Conservation (phyloP, 2,888 invertebrate genomes). For the Pseudolycoriella hygida region DNA sequence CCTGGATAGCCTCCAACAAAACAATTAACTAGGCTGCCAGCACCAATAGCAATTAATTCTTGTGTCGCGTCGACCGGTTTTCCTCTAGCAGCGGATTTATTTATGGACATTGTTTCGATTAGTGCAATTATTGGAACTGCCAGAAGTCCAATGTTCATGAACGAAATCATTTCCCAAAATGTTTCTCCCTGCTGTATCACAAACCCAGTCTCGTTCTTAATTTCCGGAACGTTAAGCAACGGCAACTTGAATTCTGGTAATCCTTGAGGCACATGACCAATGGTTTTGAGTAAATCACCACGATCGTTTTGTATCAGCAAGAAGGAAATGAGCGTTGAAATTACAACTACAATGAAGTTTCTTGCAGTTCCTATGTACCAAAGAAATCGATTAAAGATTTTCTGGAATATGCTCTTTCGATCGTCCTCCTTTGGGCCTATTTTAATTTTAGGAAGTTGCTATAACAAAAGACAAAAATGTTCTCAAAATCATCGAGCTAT, state of each 20-base stretch:
- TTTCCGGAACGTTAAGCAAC: constrained; percentile 42
- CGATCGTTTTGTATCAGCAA: constrained; percentile 38
- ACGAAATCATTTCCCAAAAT: constrained; percentile 57
- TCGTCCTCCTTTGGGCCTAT: constrained; percentile 37
- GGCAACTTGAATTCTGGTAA: constrained; percentile 48
- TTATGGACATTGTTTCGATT: constrained; percentile 76
- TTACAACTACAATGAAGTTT: constrained; percentile 67
- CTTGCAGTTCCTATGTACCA: constrained; percentile 68
- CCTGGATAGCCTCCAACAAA: constrained; percentile 73
- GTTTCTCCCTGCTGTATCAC: constrained; percentile 12
- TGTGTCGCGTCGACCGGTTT: constrained; percentile 78
- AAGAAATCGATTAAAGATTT: constrained; percentile 41
- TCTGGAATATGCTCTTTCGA: constrained; percentile 36
- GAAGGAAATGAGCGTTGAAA: constrained; percentile 47
- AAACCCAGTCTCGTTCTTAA: constrained; percentile 34
- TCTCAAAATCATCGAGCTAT: too few species aligned
- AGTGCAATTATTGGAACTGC: constrained; percentile 77
- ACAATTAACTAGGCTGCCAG: constrained; percentile 61
- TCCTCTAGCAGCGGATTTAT: constrained; percentile 39
- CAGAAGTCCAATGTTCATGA: constrained; percentile 66
- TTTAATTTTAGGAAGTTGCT: constrained; percentile 38
- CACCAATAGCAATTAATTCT: constrained; percentile 73
- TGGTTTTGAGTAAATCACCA: constrained; percentile 40
- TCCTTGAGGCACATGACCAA: constrained; percentile 57
- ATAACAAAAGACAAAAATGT: too few species aligned